Percentiles rank a stretch among this genome's conserved stretches.
Conservation (phyloP, 2,113 vertebrate species). For the Poeciliopsis retropinna region DNA sequence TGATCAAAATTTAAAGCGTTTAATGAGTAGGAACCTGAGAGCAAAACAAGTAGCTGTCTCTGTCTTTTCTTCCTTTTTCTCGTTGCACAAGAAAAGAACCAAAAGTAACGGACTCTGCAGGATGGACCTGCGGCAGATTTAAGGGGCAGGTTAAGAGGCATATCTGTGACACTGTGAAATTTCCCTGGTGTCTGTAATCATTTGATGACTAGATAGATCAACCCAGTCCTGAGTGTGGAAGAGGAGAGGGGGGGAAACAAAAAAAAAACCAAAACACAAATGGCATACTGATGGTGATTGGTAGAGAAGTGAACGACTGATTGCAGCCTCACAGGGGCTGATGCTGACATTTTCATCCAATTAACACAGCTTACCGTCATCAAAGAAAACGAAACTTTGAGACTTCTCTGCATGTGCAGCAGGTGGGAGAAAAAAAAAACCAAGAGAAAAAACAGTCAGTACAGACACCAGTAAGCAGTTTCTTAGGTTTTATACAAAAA, state of each 20-base stretch:
- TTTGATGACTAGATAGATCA: constrained; percentile 63
- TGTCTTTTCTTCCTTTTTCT: neutral
- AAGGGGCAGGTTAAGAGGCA: constrained; percentile 40
- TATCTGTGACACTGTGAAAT: neutral
- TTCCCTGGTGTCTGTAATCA: constrained; percentile 60
- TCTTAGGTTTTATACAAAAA: neutral
- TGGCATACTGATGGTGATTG: constrained; percentile 67
- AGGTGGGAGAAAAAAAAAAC: constrained; percentile 29
- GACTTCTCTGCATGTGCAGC: constrained; percentile 71
- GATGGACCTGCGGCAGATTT: neutral
- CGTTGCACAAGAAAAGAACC: neutral
- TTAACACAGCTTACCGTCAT: constrained; percentile 78
- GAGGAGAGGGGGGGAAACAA: too few relatives aligned
- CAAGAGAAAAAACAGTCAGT: constrained; percentile 50
- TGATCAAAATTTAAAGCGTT: neutral
- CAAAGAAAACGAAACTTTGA: constrained; percentile 81
- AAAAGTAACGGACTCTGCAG: neutral
- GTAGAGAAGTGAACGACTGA: constrained; percentile 64
- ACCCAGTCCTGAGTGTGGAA: constrained; percentile 66
- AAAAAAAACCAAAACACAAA: constrained; percentile 33
- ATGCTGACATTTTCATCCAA: constrained; percentile 71
- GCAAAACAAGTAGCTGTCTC: neutral
- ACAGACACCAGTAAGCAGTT: constrained; percentile 45
- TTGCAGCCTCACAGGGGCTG: constrained; percentile 62
- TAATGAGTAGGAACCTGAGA: neutral